Evolutionary conservation across 2,797 vertebrate genomes (phyloP).

Genomic region (Bradypodion ventrale): DNA sequence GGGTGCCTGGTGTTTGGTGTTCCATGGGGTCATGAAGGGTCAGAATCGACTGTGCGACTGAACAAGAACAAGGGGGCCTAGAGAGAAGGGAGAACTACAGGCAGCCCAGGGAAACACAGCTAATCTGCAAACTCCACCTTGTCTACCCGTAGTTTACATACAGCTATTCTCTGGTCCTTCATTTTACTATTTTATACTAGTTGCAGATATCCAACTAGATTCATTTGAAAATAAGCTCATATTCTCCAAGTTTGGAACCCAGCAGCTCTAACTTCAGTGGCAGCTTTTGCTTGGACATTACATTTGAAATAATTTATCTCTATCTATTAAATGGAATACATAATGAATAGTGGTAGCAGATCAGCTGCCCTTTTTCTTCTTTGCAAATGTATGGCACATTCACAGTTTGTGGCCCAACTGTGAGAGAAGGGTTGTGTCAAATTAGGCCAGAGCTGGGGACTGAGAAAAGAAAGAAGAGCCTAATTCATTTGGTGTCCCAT

Average conservation of each 20-base stretch:
- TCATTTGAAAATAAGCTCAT: neutral
- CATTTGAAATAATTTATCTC: neutral
- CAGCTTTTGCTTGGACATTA: neutral
- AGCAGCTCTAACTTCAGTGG: neutral
- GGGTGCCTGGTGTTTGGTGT: too few species aligned
- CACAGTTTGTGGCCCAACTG: slow-evolving; percentile 22
- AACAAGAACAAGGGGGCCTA: too few species aligned
- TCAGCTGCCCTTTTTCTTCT: neutral
- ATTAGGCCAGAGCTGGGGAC: slow-evolving; percentile 28
- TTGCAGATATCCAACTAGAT: neutral
- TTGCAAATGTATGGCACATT: neutral
- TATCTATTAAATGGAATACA: neutral
- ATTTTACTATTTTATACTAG: too few species aligned
- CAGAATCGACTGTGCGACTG: too few species aligned
- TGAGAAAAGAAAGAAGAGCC: neutral
- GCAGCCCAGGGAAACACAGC: too few species aligned
- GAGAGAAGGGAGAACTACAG: too few species aligned
- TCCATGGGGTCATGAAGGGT: too few species aligned
- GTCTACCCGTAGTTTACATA: too few species aligned
- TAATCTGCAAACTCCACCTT: too few species aligned
- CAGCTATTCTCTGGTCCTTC: too few species aligned
- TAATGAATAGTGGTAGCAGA: neutral
- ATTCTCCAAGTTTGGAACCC: neutral
- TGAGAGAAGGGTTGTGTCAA: neutral
- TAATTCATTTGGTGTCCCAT: slow-evolving; percentile 4